Evolutionary conservation across 1,140 invertebrate genomes (phyloP).

Genomic region (Battus philenor): DNA sequence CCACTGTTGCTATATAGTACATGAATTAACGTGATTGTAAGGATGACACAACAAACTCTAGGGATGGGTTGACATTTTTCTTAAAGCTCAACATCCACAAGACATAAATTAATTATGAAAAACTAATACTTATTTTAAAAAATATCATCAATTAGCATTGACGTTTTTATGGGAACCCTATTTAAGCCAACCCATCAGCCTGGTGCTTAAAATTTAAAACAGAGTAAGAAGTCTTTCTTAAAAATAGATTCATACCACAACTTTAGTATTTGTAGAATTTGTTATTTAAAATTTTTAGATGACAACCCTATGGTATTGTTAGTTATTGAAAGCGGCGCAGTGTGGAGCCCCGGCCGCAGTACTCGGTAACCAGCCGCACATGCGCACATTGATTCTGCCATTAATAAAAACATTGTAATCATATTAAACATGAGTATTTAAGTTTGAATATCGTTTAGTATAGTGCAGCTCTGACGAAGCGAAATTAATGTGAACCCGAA

Average conservation of each 20-base stretch:
- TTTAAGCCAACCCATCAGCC: no score
- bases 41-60: conserved; percentile 6
- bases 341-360: conserved; percentile 17
- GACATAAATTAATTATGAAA: no score
- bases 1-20: conserved; percentile 9
- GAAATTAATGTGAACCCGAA: conserved; percentile 22
- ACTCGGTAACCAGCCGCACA: conserved; percentile 31
- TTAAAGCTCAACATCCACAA: no score
- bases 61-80: no score
- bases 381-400: conserved; percentile 36
- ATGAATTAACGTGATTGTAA: conserved; percentile 10
- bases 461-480: conserved; percentile 25
- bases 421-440: conserved; percentile 26
- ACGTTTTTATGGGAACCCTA: no score
- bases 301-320: conserved; percentile 9
- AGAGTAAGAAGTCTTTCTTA: no score
- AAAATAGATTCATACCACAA: no score
- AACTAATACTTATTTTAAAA: no score
- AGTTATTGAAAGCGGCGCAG: conserved; percentile 15
- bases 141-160: no score
- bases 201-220: no score
- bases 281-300: no score
- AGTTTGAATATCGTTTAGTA: conserved; percentile 26
- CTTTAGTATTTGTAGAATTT: no score
- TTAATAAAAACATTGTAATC: conserved; percentile 42